Evolutionary conservation across 2,113 vertebrate genomes (phyloP).

Genomic region (Platycercus adscitus): DNA sequence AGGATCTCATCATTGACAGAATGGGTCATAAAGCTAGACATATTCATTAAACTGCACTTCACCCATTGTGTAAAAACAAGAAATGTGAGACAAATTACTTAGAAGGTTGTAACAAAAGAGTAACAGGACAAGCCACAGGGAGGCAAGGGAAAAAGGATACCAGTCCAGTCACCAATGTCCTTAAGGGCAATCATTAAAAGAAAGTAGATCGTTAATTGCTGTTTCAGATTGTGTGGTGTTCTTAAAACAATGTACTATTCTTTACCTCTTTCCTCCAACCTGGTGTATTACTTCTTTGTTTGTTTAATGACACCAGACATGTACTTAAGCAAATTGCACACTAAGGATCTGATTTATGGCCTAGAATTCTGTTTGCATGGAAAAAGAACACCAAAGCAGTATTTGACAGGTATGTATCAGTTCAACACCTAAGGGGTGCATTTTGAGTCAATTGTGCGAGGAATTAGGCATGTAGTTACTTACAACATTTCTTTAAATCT

Average conservation of each 20-base stretch:
- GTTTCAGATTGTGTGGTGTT: background rate
- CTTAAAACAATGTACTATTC: background rate
- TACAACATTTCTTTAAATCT: conserved; percentile 45
- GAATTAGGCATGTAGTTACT: conserved; percentile 15
- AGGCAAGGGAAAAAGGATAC: background rate
- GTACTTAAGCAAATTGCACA: conserved; percentile 49
- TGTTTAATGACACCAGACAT: conserved; percentile 48
- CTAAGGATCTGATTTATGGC: conserved; percentile 42
- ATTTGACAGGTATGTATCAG: conserved; percentile 27
- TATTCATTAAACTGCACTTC: background rate
- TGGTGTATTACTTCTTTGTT: conserved; percentile 35
- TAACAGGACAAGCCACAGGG: background rate
- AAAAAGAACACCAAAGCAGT: background rate
- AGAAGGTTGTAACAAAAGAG: background rate
- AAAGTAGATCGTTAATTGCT: background rate
- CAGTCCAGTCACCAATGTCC: background rate
- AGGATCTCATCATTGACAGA: background rate
- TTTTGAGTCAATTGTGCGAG: conserved; percentile 27
- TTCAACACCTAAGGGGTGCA: background rate
- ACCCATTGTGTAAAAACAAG: background rate
- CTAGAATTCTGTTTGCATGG: background rate
- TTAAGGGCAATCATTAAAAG: background rate
- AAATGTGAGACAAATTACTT: background rate
- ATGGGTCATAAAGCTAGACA: background rate
- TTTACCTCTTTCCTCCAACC: conserved; percentile 16